These are phyloP conservation scores for Limosa lapponica DNA, from an alignment of 2,797 vertebrate genomes.

Conservation along the genomic window DNA sequence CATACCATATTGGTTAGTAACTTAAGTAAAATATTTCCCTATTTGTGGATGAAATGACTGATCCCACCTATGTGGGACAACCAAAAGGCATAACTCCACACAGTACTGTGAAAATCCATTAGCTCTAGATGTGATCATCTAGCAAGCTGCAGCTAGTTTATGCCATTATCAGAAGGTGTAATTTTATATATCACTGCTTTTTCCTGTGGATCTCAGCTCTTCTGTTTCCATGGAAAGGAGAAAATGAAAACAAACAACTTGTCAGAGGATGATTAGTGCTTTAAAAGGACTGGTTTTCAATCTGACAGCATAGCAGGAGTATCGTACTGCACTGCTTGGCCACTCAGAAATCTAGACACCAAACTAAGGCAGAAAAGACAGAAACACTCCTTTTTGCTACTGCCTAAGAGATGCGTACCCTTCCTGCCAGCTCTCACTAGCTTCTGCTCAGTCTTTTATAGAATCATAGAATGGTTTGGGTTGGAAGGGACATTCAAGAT, in stretches of 20 bases:
- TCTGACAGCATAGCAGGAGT: accelerated
- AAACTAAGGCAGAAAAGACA: background rate
- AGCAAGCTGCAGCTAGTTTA: background rate
- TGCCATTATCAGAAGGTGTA: background rate
- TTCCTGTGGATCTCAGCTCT: background rate
- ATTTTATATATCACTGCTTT: background rate
- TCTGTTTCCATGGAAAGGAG: background rate
- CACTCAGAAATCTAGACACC: background rate
- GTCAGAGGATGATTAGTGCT: background rate
- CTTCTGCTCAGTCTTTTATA: background rate
- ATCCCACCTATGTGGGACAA: background rate
- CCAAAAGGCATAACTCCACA: background rate
- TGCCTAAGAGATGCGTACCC: background rate
- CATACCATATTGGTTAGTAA: background rate
- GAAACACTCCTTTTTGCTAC: background rate
- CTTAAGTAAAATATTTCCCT: background rate
- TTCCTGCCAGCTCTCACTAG: background rate
- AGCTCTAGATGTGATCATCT: background rate
- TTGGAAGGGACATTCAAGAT: too few species aligned
- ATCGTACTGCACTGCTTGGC: background rate
- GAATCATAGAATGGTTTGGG: too few species aligned
- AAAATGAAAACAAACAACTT: background rate
- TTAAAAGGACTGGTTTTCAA: background rate
- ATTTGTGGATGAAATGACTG: background rate
- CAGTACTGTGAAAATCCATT: background rate